phyloP scores from a whole-genome alignment of 2,888 invertebrate genomes.

The Cetonia aurata region DNA sequence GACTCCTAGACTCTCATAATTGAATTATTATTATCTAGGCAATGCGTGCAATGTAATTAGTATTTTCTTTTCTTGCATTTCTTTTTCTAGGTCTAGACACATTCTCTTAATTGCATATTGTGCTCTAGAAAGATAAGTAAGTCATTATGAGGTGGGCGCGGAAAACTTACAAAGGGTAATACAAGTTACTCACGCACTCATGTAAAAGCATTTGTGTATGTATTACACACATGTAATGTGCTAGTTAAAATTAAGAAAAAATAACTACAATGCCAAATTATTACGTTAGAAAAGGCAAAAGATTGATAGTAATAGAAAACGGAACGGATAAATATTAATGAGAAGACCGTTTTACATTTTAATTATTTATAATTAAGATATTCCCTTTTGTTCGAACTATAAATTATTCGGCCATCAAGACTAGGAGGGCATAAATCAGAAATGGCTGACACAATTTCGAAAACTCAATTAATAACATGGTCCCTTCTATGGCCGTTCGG shows the following conservation, averaged over 20 bases:
- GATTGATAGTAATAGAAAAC: slow-evolving; percentile 9
- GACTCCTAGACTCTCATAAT: too few relatives aligned
- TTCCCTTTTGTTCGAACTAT: slow-evolving; percentile 53
- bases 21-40: too few relatives aligned
- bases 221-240: background rate
- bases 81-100: too few relatives aligned
- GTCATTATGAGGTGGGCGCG: slow-evolving; percentile 17
- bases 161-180: slow-evolving; percentile 17
- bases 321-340: slow-evolving; percentile 45
- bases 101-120: background rate
- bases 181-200: background rate
- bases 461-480: slow-evolving; percentile 56
- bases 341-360: slow-evolving; percentile 43
- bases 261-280: background rate
- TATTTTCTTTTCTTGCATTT: too few relatives aligned
- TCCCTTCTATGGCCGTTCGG: slow-evolving; percentile 48
- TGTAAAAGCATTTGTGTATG: background rate
- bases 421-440: slow-evolving; percentile 56
- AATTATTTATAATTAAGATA: slow-evolving; percentile 54
- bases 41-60: too few relatives aligned
- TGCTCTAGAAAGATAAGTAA: slow-evolving; percentile 2
- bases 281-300: slow-evolving; percentile 13
- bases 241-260: background rate
- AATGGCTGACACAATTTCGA: slow-evolving; percentile 58
- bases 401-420: slow-evolving; percentile 55